Evolutionary conservation across 2,797 vertebrate species (phyloP).

Genomic region (Setipinna tenuifilis): DNA sequence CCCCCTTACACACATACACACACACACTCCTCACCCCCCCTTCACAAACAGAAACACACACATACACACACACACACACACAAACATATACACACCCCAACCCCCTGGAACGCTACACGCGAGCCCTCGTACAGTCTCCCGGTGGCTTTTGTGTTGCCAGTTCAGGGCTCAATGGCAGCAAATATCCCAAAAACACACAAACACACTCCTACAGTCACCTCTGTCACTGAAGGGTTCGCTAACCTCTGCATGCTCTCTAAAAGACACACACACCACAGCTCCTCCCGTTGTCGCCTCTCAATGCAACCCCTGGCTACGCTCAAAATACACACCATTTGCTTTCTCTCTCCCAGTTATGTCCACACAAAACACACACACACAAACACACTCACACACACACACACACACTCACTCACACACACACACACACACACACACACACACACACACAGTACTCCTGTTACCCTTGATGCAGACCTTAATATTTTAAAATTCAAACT

Average conservation of each 20-base stretch:
- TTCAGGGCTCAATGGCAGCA: background rate
- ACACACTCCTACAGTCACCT: conserved; percentile 17
- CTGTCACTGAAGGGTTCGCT: background rate
- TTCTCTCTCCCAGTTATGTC: background rate
- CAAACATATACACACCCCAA: background rate
- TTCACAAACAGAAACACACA: too few relatives aligned
- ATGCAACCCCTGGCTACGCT: background rate
- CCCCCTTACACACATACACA: too few relatives aligned
- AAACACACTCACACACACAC: background rate
- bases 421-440: too few relatives aligned
- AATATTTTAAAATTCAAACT: background rate
- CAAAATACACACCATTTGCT: background rate
- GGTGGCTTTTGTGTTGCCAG: background rate
- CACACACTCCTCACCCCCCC: background rate
- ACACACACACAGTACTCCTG: background rate
- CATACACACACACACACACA: background rate
- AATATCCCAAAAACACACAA: background rate
- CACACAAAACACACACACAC: background rate
- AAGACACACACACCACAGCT: background rate
- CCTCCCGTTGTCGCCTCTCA: background rate
- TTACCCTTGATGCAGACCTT: background rate
- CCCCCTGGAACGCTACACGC: background rate
- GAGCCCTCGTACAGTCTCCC: background rate
- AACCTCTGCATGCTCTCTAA: background rate
- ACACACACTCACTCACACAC: background rate